Base-by-base conservation (phyloP, 2,888 invertebrate genomes). In the Ennomos erosarius region DNA sequence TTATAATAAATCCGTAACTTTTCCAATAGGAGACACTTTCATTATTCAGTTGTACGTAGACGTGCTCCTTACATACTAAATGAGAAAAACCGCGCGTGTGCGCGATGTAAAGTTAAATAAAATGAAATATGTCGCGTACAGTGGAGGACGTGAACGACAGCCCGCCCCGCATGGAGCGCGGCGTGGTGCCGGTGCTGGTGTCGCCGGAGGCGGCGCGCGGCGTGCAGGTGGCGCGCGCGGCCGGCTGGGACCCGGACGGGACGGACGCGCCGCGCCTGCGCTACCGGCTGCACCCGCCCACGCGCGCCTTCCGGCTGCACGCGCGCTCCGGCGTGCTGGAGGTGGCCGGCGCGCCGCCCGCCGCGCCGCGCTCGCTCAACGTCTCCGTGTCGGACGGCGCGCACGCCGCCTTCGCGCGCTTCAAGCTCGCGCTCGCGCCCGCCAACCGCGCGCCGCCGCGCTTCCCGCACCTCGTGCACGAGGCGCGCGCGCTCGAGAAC, bases 381-480 rank as follows among this genome's bases (percentile, higher is more conserved):
- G 96, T 99, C 36, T 98, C 98, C 1, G 99, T 98, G 39, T 97
- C 97, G 55, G 99, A 99, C 91, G 99, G 99, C 36, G 97, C 99
- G 38, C 98, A 98, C 89, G 98, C 98, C 8, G 96, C 95, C 67
- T 98, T 97, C 87, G 95, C 98, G 1, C 93, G 97, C 67, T 94
- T 97, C 11, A 96, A 96, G 89, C 95, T 97, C 48, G 94, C 96
- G 74, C 93, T 96, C 64, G 89, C 96, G 59, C 95, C 97, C 9
- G 95, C 96, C 62, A 98, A 98, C 90, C 76, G 93, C 94, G 68
- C 94, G 95, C 81, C 96, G 69, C 98, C 98, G 9, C 93, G 93
- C 64, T 98, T 99, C 85, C 93, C 95, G 11, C 95, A 96, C 78
- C 90, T 95, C 1, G 93, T 96, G 59, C 95, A 97, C 80, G 96